Conservation (phyloP, 1,140 invertebrate genomes). For the Littorina saxatilis region DNA sequence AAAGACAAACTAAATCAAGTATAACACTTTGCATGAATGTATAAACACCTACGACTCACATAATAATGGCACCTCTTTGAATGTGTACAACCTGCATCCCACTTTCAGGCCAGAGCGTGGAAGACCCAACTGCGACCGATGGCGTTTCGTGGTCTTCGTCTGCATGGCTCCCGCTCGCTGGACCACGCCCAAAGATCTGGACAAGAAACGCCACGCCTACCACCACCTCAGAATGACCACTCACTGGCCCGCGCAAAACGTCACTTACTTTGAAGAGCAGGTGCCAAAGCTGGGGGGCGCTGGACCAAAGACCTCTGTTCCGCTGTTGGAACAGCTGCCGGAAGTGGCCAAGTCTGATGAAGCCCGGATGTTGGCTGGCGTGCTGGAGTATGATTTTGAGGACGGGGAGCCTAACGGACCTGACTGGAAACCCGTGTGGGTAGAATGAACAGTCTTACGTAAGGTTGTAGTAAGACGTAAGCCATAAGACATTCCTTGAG, state of each 20-base stretch:
- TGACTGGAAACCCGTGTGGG: slow-evolving; percentile 17
- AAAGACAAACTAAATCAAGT: no score
- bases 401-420: slow-evolving; percentile 53
- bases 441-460: no score
- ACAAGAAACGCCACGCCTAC: slow-evolving; percentile 55
- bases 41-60: no score
- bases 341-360: slow-evolving; percentile 48
- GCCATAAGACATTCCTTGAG: no score
- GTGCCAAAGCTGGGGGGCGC: background rate
- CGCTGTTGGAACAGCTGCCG: slow-evolving; percentile 34
- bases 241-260: slow-evolving; percentile 63
- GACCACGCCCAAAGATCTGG: slow-evolving; percentile 50
- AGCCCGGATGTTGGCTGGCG: slow-evolving; percentile 47
- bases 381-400: slow-evolving; percentile 54
- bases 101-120: slow-evolving; percentile 38
- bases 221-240: slow-evolving; percentile 51
- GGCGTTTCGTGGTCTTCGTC: slow-evolving; percentile 66
- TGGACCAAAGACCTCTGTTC: background rate
- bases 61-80: no score
- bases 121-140: slow-evolving; percentile 54
- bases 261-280: slow-evolving; percentile 46
- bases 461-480: no score
- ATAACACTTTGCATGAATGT: no score
- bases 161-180: slow-evolving; percentile 65
- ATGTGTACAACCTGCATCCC: no score